Conservation (phyloP, 2,113 vertebrate genomes). For the Atractosteus spatula region DNA sequence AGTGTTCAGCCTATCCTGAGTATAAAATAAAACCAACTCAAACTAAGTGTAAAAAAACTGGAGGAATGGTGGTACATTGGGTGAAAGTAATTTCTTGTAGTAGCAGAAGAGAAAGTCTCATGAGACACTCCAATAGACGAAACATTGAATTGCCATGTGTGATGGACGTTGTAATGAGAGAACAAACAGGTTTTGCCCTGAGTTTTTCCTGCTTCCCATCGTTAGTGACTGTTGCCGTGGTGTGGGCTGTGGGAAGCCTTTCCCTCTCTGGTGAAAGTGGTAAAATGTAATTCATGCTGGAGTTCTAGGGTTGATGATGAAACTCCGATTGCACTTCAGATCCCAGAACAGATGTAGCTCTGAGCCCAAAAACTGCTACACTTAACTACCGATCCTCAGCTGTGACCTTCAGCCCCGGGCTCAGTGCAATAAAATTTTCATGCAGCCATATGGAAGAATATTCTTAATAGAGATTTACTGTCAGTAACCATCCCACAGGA, state of each 20-base stretch:
- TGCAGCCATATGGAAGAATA: slow-evolving; percentile 98
- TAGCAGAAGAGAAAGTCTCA: not conserved
- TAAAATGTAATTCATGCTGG: slow-evolving; percentile 69
- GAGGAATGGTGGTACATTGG: not conserved
- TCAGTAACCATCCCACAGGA: slow-evolving; percentile 82
- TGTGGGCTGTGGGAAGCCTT: slow-evolving; percentile 16
- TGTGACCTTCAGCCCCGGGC: slow-evolving; percentile 90
- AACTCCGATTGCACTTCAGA: slow-evolving; percentile 81
- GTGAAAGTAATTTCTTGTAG: not conserved
- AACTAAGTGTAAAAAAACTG: not conserved
- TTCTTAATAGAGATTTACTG: slow-evolving; percentile 98
- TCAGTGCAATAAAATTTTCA: slow-evolving; percentile 94
- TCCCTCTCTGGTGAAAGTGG: slow-evolving; percentile 30
- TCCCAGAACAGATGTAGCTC: slow-evolving; percentile 86
- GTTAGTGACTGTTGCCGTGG: not conserved
- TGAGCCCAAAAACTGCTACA: slow-evolving; percentile 77
- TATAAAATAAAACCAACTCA: too few relatives aligned
- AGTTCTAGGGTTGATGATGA: slow-evolving; percentile 79
- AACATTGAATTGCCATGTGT: not conserved
- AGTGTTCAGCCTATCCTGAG: too few relatives aligned
- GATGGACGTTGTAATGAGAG: not conserved
- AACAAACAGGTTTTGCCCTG: not conserved
- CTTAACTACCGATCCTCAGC: slow-evolving; percentile 85
- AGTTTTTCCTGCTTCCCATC: not conserved
- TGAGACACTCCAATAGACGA: not conserved